Conservation (phyloP, 1,140 invertebrate genomes). For the Pseudoatta argentina region DNA sequence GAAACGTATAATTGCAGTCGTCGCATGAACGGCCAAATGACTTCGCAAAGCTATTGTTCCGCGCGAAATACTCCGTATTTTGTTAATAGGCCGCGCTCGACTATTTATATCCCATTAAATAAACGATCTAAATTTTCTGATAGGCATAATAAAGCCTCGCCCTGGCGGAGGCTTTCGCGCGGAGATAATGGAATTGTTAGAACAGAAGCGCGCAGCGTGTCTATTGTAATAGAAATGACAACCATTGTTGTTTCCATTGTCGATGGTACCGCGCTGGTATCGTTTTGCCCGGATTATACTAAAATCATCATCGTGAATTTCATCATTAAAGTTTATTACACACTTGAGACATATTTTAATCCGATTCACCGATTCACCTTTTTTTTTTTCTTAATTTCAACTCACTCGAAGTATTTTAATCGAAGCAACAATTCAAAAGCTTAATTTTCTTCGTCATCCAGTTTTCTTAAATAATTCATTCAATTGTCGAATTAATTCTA, state of each 20-base stretch:
- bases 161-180: conserved; percentile 49
- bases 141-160: conserved; percentile 60
- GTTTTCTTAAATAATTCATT: neutral
- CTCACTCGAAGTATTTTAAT: neutral
- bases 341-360: conserved; percentile 15
- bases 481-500: conserved; percentile 10
- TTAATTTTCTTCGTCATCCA: conserved; percentile 1
- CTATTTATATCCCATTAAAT: conserved; percentile 65
- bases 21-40: conserved; percentile 62
- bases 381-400: neutral
- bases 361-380: no score
- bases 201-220: conserved; percentile 59
- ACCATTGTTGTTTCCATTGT: conserved; percentile 62
- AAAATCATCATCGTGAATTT: conserved; percentile 46
- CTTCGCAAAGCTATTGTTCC: conserved; percentile 63
- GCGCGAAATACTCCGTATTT: conserved; percentile 62
- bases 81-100: conserved; percentile 60
- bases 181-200: conserved; percentile 65
- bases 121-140: conserved; percentile 65
- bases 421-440: neutral
- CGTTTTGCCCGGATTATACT: conserved; percentile 48
- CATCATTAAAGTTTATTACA: neutral
- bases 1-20: conserved; percentile 63
- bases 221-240: conserved; percentile 63
- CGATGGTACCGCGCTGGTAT: conserved; percentile 45